A percentile compares a stretch with the other conserved stretches of the same genome.
These are phyloP conservation scores for Machimus atricapillus DNA, from an alignment of 2,888 invertebrate species.

Conservation along the genomic window DNA sequence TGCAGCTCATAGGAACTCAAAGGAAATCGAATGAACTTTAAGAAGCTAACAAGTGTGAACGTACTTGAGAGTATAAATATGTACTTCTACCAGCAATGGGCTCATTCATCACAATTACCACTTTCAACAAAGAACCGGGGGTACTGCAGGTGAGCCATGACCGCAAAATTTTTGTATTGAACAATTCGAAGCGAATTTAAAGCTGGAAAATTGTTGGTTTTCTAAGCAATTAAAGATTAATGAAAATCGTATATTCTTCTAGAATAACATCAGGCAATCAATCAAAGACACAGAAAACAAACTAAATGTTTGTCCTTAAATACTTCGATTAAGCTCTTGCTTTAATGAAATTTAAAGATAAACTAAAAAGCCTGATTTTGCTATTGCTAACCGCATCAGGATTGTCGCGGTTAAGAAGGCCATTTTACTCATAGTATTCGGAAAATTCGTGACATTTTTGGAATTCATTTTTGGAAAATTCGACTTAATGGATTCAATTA, in stretches of 20 bases:
- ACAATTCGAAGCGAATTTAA: not conserved
- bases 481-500: not conserved
- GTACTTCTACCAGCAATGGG: not conserved
- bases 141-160: not conserved
- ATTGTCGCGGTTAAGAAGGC: not conserved
- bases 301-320: not conserved
- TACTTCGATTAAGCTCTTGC: not conserved
- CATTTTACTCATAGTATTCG: not conserved
- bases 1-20: too few species aligned
- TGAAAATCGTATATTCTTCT: not conserved
- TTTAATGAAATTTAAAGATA: too few species aligned
- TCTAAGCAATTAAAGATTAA: not conserved
- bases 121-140: not conserved
- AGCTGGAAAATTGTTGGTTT: not conserved
- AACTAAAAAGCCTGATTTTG: too few species aligned
- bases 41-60: not conserved
- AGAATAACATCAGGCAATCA: not conserved
- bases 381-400: not conserved
- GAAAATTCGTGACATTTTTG: not conserved
- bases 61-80: not conserved
- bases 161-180: not conserved
- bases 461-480: not conserved
- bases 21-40: not conserved
- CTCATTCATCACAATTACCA: not conserved
- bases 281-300: not conserved